A percentile compares a stretch with the other conserved stretches of the same genome.
Conservation (phyloP, 23 tunicate species). For the Halocynthia aurantium region DNA sequence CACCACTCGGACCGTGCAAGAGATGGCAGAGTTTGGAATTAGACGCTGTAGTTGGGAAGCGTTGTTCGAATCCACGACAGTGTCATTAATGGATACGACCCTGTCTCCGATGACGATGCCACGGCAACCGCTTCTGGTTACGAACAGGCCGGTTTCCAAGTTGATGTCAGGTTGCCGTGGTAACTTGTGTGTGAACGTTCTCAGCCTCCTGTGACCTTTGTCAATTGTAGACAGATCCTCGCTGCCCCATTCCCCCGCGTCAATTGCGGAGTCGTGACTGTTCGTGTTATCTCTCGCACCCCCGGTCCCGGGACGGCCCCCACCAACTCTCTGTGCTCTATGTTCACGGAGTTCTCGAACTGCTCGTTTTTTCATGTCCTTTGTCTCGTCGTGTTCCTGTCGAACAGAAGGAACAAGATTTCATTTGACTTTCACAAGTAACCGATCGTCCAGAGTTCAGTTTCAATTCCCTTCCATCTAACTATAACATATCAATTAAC, state of each 20-base stretch:
- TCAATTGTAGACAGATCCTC: constrained; percentile 33
- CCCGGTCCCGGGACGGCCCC: not conserved
- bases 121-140: constrained; percentile 38
- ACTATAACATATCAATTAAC: not conserved
- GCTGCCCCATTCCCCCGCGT: constrained; percentile 73
- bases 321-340: constrained; percentile 24
- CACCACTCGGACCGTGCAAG: constrained; percentile 10
- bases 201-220: constrained; percentile 8
- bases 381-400: constrained; percentile 70
- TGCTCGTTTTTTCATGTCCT: constrained; percentile 51
- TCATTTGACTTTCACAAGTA: not conserved
- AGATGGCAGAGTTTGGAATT: constrained; percentile 9
- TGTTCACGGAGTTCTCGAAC: constrained; percentile 38
- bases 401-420: not conserved
- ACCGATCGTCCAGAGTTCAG: not conserved
- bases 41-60: constrained; percentile 22
- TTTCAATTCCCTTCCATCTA: not conserved
- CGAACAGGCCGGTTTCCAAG: constrained; percentile 41
- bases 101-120: constrained; percentile 49
- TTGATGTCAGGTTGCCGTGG: constrained; percentile 61
- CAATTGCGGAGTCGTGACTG: constrained; percentile 89
- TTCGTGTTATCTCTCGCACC: constrained; percentile 41
- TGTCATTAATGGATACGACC: constrained; percentile 35
- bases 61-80: constrained; percentile 20
- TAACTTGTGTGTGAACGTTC: constrained; percentile 24